Evolutionary conservation across 2,797 vertebrate species (phyloP).

Genomic region (Lepus oiostolus): DNA sequence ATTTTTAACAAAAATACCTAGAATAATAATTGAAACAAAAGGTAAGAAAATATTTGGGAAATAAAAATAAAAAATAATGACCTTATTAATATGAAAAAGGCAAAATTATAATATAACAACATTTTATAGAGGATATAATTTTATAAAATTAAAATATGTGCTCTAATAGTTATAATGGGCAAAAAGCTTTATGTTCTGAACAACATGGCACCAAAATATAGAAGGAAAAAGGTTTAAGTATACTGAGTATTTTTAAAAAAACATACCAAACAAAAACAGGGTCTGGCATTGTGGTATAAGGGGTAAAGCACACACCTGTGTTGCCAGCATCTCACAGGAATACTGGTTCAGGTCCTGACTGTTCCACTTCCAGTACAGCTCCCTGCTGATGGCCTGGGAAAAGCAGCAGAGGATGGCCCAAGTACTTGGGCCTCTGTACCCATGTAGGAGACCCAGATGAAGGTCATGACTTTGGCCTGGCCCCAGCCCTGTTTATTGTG

Average conservation of each 20-base stretch:
- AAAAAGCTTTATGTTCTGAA: not conserved
- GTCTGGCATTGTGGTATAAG: too few species aligned
- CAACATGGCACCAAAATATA: not conserved
- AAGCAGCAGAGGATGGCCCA: too few species aligned
- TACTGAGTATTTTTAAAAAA: not conserved
- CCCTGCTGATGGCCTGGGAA: too few species aligned
- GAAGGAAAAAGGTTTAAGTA: not conserved
- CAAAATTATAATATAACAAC: not conserved
- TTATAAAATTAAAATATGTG: not conserved
- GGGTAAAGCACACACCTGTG: too few species aligned
- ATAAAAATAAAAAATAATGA: not conserved
- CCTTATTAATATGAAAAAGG: not conserved
- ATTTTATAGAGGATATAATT: not conserved
- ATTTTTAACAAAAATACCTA: not conserved
- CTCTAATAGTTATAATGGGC: not conserved
- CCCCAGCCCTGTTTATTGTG: too few species aligned
- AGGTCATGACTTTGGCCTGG: too few species aligned
- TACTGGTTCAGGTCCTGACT: too few species aligned
- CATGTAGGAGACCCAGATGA: too few species aligned
- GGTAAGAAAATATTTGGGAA: not conserved
- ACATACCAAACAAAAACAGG: not conserved
- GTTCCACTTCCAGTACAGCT: too few species aligned
- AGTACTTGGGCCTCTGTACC: too few species aligned
- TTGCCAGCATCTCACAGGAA: too few species aligned
- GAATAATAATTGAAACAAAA: constrained; percentile 14